Conservation (phyloP, 2,113 vertebrate species). For the Polyodon spathula region DNA sequence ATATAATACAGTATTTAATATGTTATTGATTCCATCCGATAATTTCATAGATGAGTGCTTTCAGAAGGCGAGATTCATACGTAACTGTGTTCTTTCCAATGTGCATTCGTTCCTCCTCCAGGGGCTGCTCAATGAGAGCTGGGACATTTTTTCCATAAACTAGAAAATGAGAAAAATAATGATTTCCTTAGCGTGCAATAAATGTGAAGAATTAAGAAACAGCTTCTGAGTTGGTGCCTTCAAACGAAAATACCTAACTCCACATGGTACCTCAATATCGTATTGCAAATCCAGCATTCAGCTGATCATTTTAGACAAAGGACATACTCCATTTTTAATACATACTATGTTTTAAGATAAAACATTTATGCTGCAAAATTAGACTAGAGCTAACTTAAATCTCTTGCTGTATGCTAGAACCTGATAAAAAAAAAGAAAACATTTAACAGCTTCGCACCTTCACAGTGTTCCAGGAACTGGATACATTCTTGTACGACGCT, state of each 20-base stretch:
- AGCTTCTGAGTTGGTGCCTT: conserved; percentile 1
- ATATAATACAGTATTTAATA: conserved; percentile 21
- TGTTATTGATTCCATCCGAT: conserved; percentile 70
- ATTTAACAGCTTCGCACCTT: conserved; percentile 51
- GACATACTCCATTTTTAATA: no score
- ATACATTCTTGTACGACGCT: conserved; percentile 75
- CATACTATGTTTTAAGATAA: no score
- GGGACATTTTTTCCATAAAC: conserved; percentile 72
- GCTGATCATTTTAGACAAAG: no score
- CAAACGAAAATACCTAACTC: not conserved
- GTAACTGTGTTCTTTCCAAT: conserved; percentile 88
- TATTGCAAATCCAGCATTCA: no score
- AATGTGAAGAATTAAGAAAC: conserved; percentile 13
- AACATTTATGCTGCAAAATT: no score
- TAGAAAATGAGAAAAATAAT: conserved; percentile 23
- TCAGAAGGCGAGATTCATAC: conserved; percentile 80
- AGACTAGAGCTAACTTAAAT: not conserved
- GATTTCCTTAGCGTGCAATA: conserved; percentile 18
- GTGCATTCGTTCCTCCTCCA: conserved; percentile 76
- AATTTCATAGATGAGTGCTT: conserved; percentile 81
- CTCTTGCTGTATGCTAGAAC: not conserved
- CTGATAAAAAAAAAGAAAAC: not conserved
- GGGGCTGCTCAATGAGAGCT: conserved; percentile 79
- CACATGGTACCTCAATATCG: conserved; percentile 3
- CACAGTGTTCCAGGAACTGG: conserved; percentile 89